Percentiles rank a stretch among this genome's conserved stretches.
phyloP scores from a whole-genome alignment of 2,888 invertebrate genomes.

The Ectobius pallidus region DNA sequence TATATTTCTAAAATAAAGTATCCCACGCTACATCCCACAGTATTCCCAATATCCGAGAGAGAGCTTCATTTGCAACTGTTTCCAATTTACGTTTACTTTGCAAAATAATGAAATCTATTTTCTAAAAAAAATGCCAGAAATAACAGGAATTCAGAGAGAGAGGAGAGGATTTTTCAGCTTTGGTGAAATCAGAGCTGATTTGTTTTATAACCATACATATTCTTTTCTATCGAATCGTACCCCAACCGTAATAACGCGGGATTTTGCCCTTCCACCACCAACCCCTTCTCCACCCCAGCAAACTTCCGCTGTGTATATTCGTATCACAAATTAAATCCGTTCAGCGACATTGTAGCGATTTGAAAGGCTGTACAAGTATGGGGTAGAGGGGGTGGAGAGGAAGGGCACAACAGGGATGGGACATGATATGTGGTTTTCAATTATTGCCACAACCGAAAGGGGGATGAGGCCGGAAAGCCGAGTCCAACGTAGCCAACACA shows the following conservation, averaged over 20 bases:
- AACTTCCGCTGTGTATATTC: too few species aligned
- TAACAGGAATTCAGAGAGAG: background rate
- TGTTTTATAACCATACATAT: slow-evolving; percentile 29
- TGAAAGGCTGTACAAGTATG: too few species aligned
- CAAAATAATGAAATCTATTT: slow-evolving; percentile 18
- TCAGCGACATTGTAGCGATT: too few species aligned
- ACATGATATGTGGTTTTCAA: slow-evolving; percentile 41
- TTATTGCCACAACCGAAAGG: slow-evolving; percentile 29
- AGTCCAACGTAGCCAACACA: slow-evolving; percentile 6
- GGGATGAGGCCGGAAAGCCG: too few species aligned
- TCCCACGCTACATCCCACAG: background rate
- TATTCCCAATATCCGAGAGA: slow-evolving; percentile 19
- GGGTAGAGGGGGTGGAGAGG: background rate
- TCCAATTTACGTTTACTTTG: slow-evolving; percentile 31
- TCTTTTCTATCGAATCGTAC: background rate
- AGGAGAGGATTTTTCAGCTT: background rate
- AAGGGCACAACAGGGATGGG: background rate
- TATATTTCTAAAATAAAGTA: background rate
- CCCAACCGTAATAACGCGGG: background rate
- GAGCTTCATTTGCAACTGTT: slow-evolving; percentile 35
- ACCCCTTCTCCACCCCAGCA: too few species aligned
- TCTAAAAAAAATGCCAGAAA: background rate
- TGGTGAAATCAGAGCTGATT: slow-evolving; percentile 33
- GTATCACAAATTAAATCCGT: slow-evolving; percentile 41
- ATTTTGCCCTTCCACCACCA: too few species aligned